Evolutionary conservation across 1,140 invertebrate genomes (phyloP).

Genomic region (Achatina immaculata): DNA sequence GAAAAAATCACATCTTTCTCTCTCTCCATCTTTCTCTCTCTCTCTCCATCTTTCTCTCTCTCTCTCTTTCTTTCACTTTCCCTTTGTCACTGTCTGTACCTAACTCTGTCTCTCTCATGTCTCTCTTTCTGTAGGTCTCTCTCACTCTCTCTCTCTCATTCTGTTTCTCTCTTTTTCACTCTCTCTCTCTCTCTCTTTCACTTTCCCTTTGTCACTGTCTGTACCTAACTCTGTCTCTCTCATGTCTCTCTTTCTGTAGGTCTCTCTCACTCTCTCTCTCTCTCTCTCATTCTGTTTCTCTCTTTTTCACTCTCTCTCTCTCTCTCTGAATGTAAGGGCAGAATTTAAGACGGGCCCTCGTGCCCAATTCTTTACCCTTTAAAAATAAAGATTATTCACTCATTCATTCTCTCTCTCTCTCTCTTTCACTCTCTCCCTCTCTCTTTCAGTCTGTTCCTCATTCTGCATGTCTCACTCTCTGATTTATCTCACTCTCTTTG

Average conservation of each 20-base stretch:
- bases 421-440: not conserved
- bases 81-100: slow-evolving; percentile 12
- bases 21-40: not conserved
- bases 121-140: not conserved
- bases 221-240: not conserved
- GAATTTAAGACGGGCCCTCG: too few relatives aligned
- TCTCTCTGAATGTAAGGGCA: too few relatives aligned
- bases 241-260: not conserved
- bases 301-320: not conserved
- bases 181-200: slow-evolving; percentile 8
- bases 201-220: not conserved
- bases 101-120: not conserved
- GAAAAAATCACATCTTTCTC: not conserved
- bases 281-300: not conserved
- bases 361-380: too few relatives aligned
- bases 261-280: not conserved
- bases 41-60: not conserved
- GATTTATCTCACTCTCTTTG: not conserved
- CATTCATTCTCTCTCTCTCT: too few relatives aligned
- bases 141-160: not conserved
- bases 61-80: slow-evolving; percentile 23
- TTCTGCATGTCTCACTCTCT: not conserved
- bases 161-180: slow-evolving; percentile 13
- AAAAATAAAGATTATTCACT: too few relatives aligned
- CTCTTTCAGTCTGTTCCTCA: not conserved